Evolutionary conservation across 2,888 invertebrate genomes (phyloP).

Genomic region (Drosophila dives): DNA sequence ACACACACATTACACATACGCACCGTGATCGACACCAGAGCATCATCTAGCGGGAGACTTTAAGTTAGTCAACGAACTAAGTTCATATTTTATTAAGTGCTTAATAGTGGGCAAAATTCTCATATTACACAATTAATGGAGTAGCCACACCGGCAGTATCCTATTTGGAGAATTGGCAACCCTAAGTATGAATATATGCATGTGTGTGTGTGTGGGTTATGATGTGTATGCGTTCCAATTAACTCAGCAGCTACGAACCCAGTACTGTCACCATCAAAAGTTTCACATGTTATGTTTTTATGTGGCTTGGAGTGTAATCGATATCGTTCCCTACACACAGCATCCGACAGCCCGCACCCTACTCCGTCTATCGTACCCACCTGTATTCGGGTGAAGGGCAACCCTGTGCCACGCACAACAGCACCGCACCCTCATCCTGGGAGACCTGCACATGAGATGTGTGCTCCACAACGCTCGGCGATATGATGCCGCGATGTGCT

Average conservation of each 20-base stretch:
- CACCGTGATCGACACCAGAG: slow-evolving; percentile 17
- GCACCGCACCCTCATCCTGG: slow-evolving; percentile 90
- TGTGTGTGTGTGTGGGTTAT: slow-evolving; percentile 10
- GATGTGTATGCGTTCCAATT: slow-evolving; percentile 62
- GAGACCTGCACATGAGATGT: slow-evolving; percentile 89
- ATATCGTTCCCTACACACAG: slow-evolving; percentile 86
- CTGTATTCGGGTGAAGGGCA: slow-evolving; percentile 92
- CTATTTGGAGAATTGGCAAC: slow-evolving; percentile 61
- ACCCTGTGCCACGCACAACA: slow-evolving; percentile 92
- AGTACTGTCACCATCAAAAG: slow-evolving; percentile 73
- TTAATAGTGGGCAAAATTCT: slow-evolving; percentile 42
- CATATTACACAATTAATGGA: slow-evolving; percentile 62
- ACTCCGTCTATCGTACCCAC: slow-evolving; percentile 87
- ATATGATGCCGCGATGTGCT: slow-evolving; percentile 90
- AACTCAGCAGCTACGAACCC: slow-evolving; percentile 41
- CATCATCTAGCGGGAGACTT: slow-evolving; percentile 32
- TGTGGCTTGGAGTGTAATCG: slow-evolving; percentile 55
- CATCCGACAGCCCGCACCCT: slow-evolving; percentile 81
- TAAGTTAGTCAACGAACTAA: slow-evolving; percentile 40
- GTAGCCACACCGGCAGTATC: slow-evolving; percentile 29
- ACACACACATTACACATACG: slow-evolving; percentile 55
- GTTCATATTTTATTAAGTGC: slow-evolving; percentile 66
- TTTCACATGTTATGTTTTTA: slow-evolving; percentile 52
- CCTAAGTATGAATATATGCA: slow-evolving; percentile 54
- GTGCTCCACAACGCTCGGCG: slow-evolving; percentile 90